Base-by-base conservation (phyloP, 1,140 invertebrate genomes). In the Drosophila mojavensis region DNA sequence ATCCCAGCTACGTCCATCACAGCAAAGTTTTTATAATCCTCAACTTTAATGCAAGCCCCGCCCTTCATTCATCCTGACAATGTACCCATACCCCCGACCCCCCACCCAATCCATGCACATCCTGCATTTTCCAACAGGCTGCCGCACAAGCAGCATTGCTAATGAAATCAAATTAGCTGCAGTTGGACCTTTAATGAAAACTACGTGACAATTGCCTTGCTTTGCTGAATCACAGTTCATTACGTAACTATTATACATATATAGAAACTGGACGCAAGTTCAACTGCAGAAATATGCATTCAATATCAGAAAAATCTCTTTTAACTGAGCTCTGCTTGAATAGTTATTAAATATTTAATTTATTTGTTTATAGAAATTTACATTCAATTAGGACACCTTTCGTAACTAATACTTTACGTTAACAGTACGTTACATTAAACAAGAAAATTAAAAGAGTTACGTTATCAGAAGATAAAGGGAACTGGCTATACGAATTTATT, bases 101-200 rank as follows among this genome's bases (percentile, higher is more conserved):
- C 7, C n/a, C 1, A 0, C 33, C 5, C 33, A 7, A 7, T 1
- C 33, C 7, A 15, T 28, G 41, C 9, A 26, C 30, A 53, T 61
- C 24, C 61, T 56, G 33, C 33, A 9, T 5, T 10, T 9, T 33
- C 33, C 33, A 33, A 33, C 33, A 33, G 33, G 33, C 33, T 33
- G 33, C 26, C 17, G n/a, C 47, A n/a, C 10, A 39, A n/a, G 4
- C 47, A 33, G 45, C 30, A 47, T 11, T n/a, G 50, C 28, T 71
- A 65, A 66, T 71, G 45, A 59, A 65, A 71, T 71, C 36, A 45
- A 71, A 71, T 58, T 64, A 71, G 53, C 68, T 71, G 53, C 43
- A 50, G 60, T 50, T 71, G 51, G 33, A 9, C 7, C 41, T 39
- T 24, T 55, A 69, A 69, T 70, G 60, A 62, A 62, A 28, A 60